A percentile compares a stretch with the other conserved stretches of the same genome.
Conservation (phyloP, 2,797 vertebrate species). For the Hypotaenidia philippensis region DNA sequence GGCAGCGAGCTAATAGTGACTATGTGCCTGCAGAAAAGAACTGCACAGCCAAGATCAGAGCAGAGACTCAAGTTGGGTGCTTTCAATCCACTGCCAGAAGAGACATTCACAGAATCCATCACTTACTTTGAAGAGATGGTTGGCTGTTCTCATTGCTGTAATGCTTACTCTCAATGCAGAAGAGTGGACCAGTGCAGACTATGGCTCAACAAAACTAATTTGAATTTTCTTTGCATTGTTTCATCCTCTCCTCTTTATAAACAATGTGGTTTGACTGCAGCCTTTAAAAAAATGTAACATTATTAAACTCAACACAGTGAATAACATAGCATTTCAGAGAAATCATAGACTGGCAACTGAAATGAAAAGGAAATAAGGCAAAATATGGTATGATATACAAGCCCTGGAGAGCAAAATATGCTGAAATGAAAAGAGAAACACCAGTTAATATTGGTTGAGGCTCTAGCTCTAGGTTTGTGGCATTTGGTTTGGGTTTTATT, state of each 20-base stretch:
- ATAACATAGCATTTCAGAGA: background rate
- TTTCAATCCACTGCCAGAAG: background rate
- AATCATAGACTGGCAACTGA: background rate
- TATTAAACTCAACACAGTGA: background rate
- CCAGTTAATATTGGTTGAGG: background rate
- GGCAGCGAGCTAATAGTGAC: background rate
- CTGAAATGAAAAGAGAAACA: background rate
- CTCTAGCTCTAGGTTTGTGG: background rate
- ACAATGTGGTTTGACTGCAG: background rate
- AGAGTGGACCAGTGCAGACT: background rate
- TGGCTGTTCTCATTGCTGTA: background rate
- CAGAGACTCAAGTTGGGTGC: background rate
- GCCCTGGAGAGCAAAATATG: background rate
- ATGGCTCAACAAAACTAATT: rapidly evolving
- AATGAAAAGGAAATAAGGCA: background rate
- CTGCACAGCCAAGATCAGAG: background rate
- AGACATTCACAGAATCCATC: background rate
- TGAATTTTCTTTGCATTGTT: background rate
- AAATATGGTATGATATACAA: background rate
- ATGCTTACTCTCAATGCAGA: background rate
- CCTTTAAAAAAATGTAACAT: background rate
- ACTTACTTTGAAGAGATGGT: background rate
- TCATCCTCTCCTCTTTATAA: background rate
- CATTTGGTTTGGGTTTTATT: rapidly evolving
- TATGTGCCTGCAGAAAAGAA: background rate